Base-by-base conservation (phyloP, 2,113 vertebrate genomes). In the Tautogolabrus adspersus region DNA sequence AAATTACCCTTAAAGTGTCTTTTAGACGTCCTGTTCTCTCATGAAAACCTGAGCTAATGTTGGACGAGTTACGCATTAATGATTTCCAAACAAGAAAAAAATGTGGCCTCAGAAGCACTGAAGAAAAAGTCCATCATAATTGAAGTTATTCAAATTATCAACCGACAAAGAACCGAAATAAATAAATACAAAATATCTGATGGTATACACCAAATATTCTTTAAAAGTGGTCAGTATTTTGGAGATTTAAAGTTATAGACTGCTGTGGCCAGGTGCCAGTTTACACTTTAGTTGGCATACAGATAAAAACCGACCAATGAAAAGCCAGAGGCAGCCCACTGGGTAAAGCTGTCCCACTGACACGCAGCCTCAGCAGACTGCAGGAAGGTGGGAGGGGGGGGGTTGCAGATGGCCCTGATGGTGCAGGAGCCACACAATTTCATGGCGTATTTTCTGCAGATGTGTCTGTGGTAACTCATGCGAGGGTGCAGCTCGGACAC, bases 391-490 rank as follows among this genome's bases (percentile, higher is more conserved):
- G 73, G 51, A 34, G 59, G 65, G 82, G 92, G 47, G 87, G 87
- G 92, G 93, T 93, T 94, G 95, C 96, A 96, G 95, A 96, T 96
- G 97, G 95, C 66, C 84, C 79, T 84, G 49, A 77, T 94, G 90
- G 91, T 52, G 57, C 91, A 94, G 95, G 95, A 97, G 95, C 93
- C 96, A 91, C 93, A 93, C 94, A 96, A 97, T 98, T 97, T 98
- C 97, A 97, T 95, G 96, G 94, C 94, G 85, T 93, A 91, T 97
- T 98, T 97, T 97, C 93, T 93, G 93, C 95, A 96, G 96, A 94
- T 96, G 96, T 93, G 94, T 96, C 94, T 91, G 91, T 88, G 95
- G 95, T 94, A 89, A 87, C 72, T 92, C 87, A 91, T 88, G 90
- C 90, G 60, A 84, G 67, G 72, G 88, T 67, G 78, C 72, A 79